Evolutionary conservation across 2,797 vertebrate genomes (phyloP).

Genomic region (Takifugu ocellatus): DNA sequence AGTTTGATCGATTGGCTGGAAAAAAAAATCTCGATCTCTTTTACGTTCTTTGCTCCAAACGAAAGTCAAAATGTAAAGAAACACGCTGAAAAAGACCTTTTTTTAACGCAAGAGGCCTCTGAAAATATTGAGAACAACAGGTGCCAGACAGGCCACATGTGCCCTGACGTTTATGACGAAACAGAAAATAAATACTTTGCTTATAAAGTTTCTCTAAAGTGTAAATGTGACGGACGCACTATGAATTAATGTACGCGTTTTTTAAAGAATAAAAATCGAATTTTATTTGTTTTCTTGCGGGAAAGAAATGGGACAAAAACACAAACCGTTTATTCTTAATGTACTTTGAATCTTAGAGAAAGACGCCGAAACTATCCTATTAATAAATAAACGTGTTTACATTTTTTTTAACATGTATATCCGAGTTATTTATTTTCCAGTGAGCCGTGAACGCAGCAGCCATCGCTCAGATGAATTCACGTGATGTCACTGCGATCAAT

Average conservation of each 20-base stretch:
- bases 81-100: conserved; percentile 8
- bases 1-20: conserved; percentile 72
- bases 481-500: conserved; percentile 63
- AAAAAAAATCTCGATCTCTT: conserved; percentile 61
- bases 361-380: too few relatives aligned
- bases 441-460: conserved; percentile 39
- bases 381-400: too few relatives aligned
- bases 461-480: conserved; percentile 58
- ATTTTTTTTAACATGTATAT: background rate
- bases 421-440: conserved; percentile 46
- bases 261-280: background rate
- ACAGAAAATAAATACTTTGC: too few relatives aligned
- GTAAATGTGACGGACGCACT: too few relatives aligned
- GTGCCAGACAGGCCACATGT: conserved; percentile 34
- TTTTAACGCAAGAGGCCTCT: conserved; percentile 13
- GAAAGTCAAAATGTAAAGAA: conserved; percentile 27
- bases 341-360: too few relatives aligned
- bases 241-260: background rate
- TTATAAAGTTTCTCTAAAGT: too few relatives aligned
- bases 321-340: too few relatives aligned
- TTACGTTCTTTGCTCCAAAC: conserved; percentile 48
- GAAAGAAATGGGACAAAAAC: too few relatives aligned
- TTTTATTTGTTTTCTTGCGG: background rate
- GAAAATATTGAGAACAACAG: conserved; percentile 48
- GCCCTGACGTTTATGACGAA: too few relatives aligned